Base-by-base conservation (phyloP, 2,797 vertebrate genomes). In the Pelochelys cantorii region DNA sequence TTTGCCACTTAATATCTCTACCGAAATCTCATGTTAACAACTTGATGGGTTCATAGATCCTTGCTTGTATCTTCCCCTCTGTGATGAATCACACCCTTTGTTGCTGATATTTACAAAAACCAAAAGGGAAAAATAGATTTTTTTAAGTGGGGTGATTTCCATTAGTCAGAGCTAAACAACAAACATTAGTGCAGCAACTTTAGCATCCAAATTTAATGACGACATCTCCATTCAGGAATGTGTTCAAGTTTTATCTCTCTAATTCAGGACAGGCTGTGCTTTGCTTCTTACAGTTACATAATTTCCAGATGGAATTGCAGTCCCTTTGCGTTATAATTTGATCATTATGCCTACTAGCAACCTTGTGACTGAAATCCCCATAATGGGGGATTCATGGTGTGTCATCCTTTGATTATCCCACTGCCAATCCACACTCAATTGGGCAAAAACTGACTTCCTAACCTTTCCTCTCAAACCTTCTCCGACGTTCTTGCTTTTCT, bases 311-410 rank as follows among this genome's bases (percentile, higher is more conserved):
- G 56, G 7, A 87, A 11, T 31, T 31, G 34, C 13, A 68, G 9
- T 42, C 79, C 27, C 12, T 4, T 3, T 20, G 3, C 12, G 13
- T 31, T 79, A 42, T 65, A 81, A 27, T 86, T 29, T 37, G 37
- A 23, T 53, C 56, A 85, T 81, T 77, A 85, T 74, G 25, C n/a
- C 14, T 52, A 13, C 25, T 57, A 81, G 25, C 29, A 53, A 9
- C 25, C 5, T 22, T 34, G n/a, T 75, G 29, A 31, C 55, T 48
- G 14, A 77, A 29, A 27, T 20, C 89, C 59, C 79, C 34, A n/a
- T 2, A 34, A 4, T 12, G 12, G 1, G 60, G 4, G 1, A 3
- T 1, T 34, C 9, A 10, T 18, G 4, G 13, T 75, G 77, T 48
- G 31, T 68, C 34, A 55, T 34, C 48, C 77, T 56, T 88, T 90